A percentile compares a stretch with the other conserved stretches of the same genome.
These are phyloP conservation scores for Dromius quadrimaculatus DNA, from an alignment of 2,888 invertebrate species.

Conservation along the genomic window DNA sequence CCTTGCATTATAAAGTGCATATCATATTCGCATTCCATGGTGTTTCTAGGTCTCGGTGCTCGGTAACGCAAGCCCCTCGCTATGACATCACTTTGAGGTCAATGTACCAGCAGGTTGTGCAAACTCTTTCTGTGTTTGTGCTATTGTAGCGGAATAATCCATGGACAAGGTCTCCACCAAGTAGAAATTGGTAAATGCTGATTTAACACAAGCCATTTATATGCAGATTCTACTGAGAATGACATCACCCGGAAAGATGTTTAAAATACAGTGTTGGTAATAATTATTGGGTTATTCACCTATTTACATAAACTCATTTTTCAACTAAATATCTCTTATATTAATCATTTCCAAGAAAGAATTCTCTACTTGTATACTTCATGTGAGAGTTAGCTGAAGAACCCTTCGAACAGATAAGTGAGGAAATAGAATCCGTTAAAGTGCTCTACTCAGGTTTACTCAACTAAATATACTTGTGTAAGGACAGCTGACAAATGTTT, in stretches of 20 bases:
- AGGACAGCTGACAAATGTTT: slow-evolving; percentile 40
- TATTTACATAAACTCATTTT: too few relatives aligned
- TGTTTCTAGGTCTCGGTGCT: slow-evolving; percentile 48
- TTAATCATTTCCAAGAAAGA: too few relatives aligned
- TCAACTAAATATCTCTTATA: too few relatives aligned
- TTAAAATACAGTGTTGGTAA: too few relatives aligned
- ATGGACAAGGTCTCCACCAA: slow-evolving; percentile 24
- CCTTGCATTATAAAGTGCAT: slow-evolving; percentile 20
- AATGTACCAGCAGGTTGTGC: slow-evolving; percentile 49
- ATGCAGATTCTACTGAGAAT: too few relatives aligned
- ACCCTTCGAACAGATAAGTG: neutral
- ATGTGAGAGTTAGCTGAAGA: too few relatives aligned
- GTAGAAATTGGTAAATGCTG: slow-evolving; percentile 1
- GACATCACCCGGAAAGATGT: too few relatives aligned
- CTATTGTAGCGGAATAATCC: slow-evolving; percentile 46
- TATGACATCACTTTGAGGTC: slow-evolving; percentile 49
- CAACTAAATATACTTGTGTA: slow-evolving; percentile 43
- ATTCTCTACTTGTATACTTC: too few relatives aligned
- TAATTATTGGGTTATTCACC: too few relatives aligned
- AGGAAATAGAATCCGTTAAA: slow-evolving; percentile 3
- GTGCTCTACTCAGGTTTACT: slow-evolving; percentile 38
- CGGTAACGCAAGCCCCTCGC: slow-evolving; percentile 35
- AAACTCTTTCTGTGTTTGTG: slow-evolving; percentile 37
- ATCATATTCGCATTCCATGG: slow-evolving; percentile 18
- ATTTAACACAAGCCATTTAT: too few relatives aligned